phyloP scores from a whole-genome alignment of 1,140 invertebrate genomes.

The Stratiolaelaps scimitus region DNA sequence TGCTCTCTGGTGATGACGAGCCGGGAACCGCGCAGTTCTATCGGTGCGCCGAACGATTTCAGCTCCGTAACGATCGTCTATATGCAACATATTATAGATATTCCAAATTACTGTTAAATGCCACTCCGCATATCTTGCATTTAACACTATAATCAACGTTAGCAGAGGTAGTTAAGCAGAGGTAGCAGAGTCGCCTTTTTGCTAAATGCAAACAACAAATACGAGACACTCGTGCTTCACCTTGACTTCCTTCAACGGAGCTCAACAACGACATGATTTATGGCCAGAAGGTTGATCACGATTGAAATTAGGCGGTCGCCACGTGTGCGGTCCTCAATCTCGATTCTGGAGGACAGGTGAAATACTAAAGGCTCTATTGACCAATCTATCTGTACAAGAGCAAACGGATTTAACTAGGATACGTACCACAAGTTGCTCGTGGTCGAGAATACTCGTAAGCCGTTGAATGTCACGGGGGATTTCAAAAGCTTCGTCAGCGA shows the following conservation, averaged over 20 bases:
- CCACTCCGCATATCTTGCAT: too few relatives aligned
- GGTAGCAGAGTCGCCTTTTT: too few relatives aligned
- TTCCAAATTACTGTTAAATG: too few relatives aligned
- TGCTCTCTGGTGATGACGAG: conserved; percentile 17
- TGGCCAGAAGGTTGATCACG: not conserved
- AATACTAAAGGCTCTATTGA: too few relatives aligned
- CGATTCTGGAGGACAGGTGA: not conserved
- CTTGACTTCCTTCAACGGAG: too few relatives aligned
- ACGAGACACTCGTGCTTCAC: too few relatives aligned
- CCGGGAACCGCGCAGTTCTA: not conserved
- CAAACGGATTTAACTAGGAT: not conserved
- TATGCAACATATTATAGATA: too few relatives aligned
- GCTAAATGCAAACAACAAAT: too few relatives aligned
- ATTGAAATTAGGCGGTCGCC: not conserved
- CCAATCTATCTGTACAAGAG: not conserved
- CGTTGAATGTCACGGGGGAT: not conserved
- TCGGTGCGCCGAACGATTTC: conserved; percentile 12
- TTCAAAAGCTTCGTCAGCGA: not conserved
- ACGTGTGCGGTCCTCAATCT: not conserved
- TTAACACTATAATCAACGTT: too few relatives aligned
- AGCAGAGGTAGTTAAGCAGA: too few relatives aligned
- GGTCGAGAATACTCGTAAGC: not conserved
- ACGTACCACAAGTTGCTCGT: not conserved
- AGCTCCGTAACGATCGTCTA: not conserved
- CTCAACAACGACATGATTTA: too few relatives aligned